A percentile compares a stretch with the other conserved stretches of the same genome.
Conservation (phyloP, 2,113 vertebrate species). For the Haemorhous mexicanus region DNA sequence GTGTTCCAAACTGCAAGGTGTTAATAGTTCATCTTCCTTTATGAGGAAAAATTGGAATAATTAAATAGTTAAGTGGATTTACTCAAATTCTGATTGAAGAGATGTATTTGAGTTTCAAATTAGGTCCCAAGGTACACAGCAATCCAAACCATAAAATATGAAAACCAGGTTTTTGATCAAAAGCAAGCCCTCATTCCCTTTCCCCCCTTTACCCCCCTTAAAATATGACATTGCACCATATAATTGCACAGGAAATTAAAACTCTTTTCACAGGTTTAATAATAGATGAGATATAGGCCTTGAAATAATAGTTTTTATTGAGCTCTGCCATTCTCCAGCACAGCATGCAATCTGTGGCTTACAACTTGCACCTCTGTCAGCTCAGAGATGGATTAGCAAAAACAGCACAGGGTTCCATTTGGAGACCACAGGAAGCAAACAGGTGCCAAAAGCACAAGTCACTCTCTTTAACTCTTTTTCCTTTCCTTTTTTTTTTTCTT, state of each 20-base stretch:
- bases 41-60: constrained; percentile 44
- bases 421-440: constrained; percentile 46
- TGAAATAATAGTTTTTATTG: constrained; percentile 79
- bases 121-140: constrained; percentile 17
- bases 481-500: too few species aligned
- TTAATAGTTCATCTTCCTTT: constrained; percentile 56
- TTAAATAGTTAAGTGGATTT: constrained; percentile 63
- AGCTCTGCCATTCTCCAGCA: constrained; percentile 62
- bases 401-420: constrained; percentile 29
- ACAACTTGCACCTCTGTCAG: constrained; percentile 53
- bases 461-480: not conserved
- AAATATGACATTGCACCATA: constrained; percentile 67
- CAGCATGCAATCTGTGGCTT: constrained; percentile 58
- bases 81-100: constrained; percentile 38
- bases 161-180: constrained; percentile 64
- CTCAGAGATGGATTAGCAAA: constrained; percentile 57
- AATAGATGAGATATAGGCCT: constrained; percentile 76
- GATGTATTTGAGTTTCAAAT: constrained; percentile 45
- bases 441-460: constrained; percentile 36
- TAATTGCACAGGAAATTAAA: constrained; percentile 83
- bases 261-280: constrained; percentile 78
- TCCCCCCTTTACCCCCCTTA: not conserved
- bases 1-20: constrained; percentile 12
- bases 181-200: constrained; percentile 26
- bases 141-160: constrained; percentile 65